These are phyloP conservation scores for Chionomys nivalis DNA, from an alignment of 2,113 vertebrate species.

Conservation along the genomic window DNA sequence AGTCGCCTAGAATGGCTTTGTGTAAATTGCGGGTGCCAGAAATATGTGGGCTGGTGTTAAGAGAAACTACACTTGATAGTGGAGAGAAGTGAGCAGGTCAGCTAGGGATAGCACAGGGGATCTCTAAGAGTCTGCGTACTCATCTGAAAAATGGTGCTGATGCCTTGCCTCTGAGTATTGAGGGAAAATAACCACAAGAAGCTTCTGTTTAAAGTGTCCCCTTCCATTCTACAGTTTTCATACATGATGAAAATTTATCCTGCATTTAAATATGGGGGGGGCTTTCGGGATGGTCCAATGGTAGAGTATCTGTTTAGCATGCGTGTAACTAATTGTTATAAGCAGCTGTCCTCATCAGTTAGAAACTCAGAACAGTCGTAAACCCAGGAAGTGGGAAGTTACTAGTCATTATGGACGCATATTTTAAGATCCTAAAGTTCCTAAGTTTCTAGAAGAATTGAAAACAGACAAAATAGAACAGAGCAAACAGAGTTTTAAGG, in stretches of 20 bases:
- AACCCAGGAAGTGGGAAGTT: not conserved
- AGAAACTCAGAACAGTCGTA: not conserved
- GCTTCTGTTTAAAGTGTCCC: not conserved
- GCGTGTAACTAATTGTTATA: not conserved
- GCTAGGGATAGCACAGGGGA: not conserved
- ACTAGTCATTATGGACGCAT: not conserved
- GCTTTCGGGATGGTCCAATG: not conserved
- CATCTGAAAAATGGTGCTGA: not conserved
- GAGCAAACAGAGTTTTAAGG: conserved; percentile 35
- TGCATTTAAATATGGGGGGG: not conserved
- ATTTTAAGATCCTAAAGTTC: conserved; percentile 19
- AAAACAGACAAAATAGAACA: not conserved
- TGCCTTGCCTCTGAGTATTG: not conserved
- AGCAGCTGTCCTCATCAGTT: not conserved
- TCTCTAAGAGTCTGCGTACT: not conserved
- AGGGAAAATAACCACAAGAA: not conserved
- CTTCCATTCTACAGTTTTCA: not conserved
- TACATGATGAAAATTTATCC: not conserved
- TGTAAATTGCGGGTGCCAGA: not conserved
- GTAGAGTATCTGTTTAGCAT: not conserved
- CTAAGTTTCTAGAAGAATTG: conserved; percentile 30
- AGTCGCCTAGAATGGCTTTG: not conserved
- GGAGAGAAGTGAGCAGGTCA: not conserved
- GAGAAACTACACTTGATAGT: not conserved
- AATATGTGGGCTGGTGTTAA: not conserved